phyloP scores from a whole-genome alignment of 64 coral and sea anemone species.

The Pachyseris speciosa region DNA sequence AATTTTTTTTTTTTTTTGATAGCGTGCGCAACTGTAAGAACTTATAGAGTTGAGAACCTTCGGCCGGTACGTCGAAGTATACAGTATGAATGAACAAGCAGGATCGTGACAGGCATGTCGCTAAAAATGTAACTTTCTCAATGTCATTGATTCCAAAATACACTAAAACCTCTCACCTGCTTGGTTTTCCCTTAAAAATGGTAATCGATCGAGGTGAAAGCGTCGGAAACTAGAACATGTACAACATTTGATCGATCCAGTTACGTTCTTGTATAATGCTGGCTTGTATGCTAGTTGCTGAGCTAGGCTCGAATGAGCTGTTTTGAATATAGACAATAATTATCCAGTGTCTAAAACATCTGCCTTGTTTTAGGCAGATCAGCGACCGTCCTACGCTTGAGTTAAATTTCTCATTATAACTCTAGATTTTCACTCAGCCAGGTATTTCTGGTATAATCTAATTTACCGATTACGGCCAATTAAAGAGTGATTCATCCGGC shows the following conservation, averaged over 20 bases:
- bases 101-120: background rate
- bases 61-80: background rate
- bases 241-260: background rate
- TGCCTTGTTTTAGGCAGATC: background rate
- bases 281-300: background rate
- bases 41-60: background rate
- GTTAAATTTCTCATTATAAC: constrained; percentile 8
- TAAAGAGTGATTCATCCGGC: background rate
- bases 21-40: background rate
- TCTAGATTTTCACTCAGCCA: no score
- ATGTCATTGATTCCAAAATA: background rate
- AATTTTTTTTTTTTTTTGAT: no score
- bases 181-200: background rate
- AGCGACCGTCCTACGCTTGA: background rate
- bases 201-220: background rate
- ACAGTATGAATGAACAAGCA: background rate
- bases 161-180: background rate
- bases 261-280: constrained; percentile 15
- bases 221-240: background rate
- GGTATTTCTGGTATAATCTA: background rate
- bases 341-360: constrained; percentile 11
- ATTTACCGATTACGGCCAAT: constrained; percentile 37
- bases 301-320: background rate
- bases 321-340: constrained; percentile 30
- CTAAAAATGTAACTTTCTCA: background rate